Percentiles rank a stretch among this genome's conserved stretches.
These are phyloP conservation scores for Noctua pronuba DNA, from an alignment of 2,888 invertebrate species.

Conservation along the genomic window DNA sequence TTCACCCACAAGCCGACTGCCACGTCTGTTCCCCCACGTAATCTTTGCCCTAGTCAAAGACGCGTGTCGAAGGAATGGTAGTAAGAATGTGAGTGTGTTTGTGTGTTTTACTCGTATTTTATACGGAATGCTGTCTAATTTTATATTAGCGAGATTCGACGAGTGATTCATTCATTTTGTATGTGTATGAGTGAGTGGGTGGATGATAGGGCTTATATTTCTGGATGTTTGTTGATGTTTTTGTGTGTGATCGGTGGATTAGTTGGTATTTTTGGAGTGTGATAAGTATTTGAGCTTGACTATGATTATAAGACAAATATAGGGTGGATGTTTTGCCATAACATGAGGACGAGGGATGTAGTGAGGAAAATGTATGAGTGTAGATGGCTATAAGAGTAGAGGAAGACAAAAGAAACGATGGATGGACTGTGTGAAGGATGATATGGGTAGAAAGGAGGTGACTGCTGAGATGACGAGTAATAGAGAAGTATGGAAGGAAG, in stretches of 20 bases:
- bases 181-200: constrained; percentile 28
- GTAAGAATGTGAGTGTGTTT: constrained; percentile 67
- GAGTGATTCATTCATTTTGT: constrained; percentile 66
- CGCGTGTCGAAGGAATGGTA: constrained; percentile 75
- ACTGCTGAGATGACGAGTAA: too few species aligned
- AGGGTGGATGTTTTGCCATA: not conserved
- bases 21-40: constrained; percentile 42
- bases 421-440: too few species aligned
- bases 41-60: constrained; percentile 65
- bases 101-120: constrained; percentile 69
- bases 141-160: constrained; percentile 66
- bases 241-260: constrained; percentile 15
- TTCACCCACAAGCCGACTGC: not conserved
- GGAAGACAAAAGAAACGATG: too few species aligned
- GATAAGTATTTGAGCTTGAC: not conserved
- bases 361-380: too few species aligned
- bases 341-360: too few species aligned
- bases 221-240: constrained; percentile 39
- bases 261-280: not conserved
- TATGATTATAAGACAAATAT: not conserved
- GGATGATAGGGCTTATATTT: constrained; percentile 22
- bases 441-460: too few species aligned
- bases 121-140: constrained; percentile 71
- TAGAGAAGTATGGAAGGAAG: too few species aligned
- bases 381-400: too few species aligned